phyloP scores from a whole-genome alignment of 1,140 invertebrate species.

The Dreissena polymorpha region DNA sequence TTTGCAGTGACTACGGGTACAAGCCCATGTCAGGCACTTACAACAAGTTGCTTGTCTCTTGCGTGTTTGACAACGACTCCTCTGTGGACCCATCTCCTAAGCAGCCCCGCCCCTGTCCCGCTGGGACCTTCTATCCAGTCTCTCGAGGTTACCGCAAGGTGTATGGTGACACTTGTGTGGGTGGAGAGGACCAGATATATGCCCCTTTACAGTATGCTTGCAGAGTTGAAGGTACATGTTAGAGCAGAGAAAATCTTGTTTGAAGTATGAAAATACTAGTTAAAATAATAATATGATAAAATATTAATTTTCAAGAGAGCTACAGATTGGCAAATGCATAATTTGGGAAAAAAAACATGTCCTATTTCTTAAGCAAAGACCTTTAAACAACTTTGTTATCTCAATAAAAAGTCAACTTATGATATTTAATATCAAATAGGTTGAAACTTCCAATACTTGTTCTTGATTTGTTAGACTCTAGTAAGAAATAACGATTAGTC shows the following conservation, averaged over 20 bases:
- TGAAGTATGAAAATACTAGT: no score
- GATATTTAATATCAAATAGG: no score
- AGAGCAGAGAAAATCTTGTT: no score
- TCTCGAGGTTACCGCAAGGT: slow-evolving; percentile 92
- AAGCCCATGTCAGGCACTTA: slow-evolving; percentile 44
- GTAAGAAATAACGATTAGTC: no score
- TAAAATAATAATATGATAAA: no score
- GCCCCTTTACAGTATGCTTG: slow-evolving; percentile 85
- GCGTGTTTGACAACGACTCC: not conserved
- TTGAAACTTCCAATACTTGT: no score
- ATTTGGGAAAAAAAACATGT: not conserved
- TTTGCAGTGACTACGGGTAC: slow-evolving; percentile 83
- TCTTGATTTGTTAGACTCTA: no score
- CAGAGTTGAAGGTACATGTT: slow-evolving; percentile 78
- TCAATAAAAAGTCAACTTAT: no score
- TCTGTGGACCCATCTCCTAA: not conserved
- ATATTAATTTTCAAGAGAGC: no score
- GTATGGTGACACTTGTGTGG: slow-evolving; percentile 88
- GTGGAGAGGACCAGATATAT: slow-evolving; percentile 86
- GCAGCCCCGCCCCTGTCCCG: slow-evolving; percentile 84
- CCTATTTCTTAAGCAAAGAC: no score
- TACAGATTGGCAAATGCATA: not conserved
- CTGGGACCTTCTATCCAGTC: slow-evolving; percentile 85
- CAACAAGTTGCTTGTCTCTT: not conserved
- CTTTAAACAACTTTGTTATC: no score